phyloP scores from a whole-genome alignment of 1,140 invertebrate genomes.

The Pseudomyrmex concolor region DNA sequence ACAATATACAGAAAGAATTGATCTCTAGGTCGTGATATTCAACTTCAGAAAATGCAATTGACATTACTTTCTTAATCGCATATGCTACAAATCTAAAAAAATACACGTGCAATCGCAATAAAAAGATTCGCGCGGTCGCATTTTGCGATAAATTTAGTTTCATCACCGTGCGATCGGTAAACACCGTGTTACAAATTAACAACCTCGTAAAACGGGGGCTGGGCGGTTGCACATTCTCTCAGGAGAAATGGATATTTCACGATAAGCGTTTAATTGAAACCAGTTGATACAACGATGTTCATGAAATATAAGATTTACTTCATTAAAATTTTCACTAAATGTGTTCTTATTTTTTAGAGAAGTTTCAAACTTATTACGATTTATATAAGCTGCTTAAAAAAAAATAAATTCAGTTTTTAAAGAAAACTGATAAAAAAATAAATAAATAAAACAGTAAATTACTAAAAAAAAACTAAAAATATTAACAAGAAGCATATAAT shows the following conservation, averaged over 20 bases:
- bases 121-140: conserved; percentile 34
- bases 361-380: background rate
- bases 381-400: background rate
- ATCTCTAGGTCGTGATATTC: conserved; percentile 12
- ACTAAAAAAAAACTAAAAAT: background rate
- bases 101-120: conserved; percentile 47
- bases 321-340: background rate
- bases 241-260: conserved; percentile 45
- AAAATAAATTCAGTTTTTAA: background rate
- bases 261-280: conserved; percentile 50
- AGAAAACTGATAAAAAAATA: background rate
- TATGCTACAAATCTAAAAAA: conserved; percentile 26
- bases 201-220: conserved; percentile 29
- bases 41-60: conserved; percentile 30
- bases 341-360: background rate
- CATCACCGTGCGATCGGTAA: conserved; percentile 31
- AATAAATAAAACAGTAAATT: background rate
- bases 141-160: conserved; percentile 47
- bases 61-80: conserved; percentile 38
- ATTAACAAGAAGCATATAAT: background rate
- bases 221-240: background rate
- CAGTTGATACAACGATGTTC: background rate
- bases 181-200: conserved; percentile 53
- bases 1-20: background rate
- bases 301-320: conserved; percentile 19